phyloP scores from a whole-genome alignment of 2,888 invertebrate genomes.

The Drosophila mimetica region DNA sequence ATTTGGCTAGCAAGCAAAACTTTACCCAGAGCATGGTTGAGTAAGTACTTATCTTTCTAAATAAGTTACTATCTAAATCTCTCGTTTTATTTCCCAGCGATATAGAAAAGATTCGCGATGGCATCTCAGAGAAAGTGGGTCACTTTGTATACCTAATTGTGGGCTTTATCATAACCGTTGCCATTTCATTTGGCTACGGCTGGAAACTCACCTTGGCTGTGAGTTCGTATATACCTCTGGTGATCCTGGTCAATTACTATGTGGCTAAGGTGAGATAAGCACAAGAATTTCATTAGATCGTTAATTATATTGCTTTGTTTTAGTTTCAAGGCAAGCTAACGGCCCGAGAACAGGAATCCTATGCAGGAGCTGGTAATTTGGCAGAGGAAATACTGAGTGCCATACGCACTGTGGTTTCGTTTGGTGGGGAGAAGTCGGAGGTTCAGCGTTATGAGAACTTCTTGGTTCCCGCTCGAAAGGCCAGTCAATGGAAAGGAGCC shows the following conservation, averaged over 20 bases:
- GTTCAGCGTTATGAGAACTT: slow-evolving; percentile 87
- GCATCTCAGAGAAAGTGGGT: slow-evolving; percentile 93
- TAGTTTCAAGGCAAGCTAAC: slow-evolving; percentile 89
- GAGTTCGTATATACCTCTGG: slow-evolving; percentile 90
- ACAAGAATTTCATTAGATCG: no score
- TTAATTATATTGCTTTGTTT: background rate
- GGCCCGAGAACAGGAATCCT: slow-evolving; percentile 88
- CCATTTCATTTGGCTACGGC: slow-evolving; percentile 91
- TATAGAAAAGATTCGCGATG: slow-evolving; percentile 92
- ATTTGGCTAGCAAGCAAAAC: slow-evolving; percentile 89
- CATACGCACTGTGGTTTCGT: slow-evolving; percentile 91
- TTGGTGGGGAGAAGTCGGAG: slow-evolving; percentile 91
- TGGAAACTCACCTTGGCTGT: slow-evolving; percentile 95
- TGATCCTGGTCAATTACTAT: slow-evolving; percentile 90
- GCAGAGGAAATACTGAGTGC: slow-evolving; percentile 91
- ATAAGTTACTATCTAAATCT: no score
- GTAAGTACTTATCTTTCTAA: slow-evolving; percentile 85
- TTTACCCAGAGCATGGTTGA: slow-evolving; percentile 91
- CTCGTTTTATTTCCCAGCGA: slow-evolving; percentile 86
- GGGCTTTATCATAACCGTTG: slow-evolving; percentile 86
- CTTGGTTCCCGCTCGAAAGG: slow-evolving; percentile 87
- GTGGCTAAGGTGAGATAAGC: slow-evolving; percentile 88
- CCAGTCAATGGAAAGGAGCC: slow-evolving; percentile 88
- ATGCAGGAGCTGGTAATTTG: slow-evolving; percentile 90
- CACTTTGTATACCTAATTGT: slow-evolving; percentile 88